Evolutionary conservation across 1,140 invertebrate species (phyloP), one percentile per base, ranked within the genome.

Genomic region (Mamestra configurata): DNA sequence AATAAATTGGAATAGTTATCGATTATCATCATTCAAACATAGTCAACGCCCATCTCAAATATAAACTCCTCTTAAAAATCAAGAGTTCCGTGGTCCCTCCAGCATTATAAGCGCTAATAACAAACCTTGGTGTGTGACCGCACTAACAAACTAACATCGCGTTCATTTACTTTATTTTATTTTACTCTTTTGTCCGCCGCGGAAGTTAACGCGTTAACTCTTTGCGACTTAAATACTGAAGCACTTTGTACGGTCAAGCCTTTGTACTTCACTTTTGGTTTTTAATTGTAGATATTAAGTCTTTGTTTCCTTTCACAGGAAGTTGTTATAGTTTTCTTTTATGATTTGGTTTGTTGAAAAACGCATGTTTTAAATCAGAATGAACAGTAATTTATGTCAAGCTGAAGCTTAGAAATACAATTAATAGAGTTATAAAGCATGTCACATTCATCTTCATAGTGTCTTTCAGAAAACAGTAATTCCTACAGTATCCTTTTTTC

Each of bases 181-280:
- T 66, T 40, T 4, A 1, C 18, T 40, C 35, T 6, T 5, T 43
- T 68, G n/a, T 22, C 7, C 5, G 51, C 15, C 15, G 11, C 61
- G 40, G 22, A 70, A 70, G 20, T 70, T 11, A 13, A 24, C 20
- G 66, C 40, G 40, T 7, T 46, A n/a, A 70, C 13, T 27, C 37
- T 24, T 49, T 40, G 24, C 66, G 1, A 70, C 11, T 70, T 70
- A 18, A 37, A 37, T 61, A 27, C 40, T 70, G 8, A 61, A 61
- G 40, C 43, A 43, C 11, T 10, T 15, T 43, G 35, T 43, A 43
- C 35, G 0, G n/a, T 4, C 18, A 37, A 68, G 40, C 66, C 40
- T 70, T 70, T 70, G 40, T 70, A 70, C 22, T 46, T n/a, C 11
- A 46, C 27, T 18, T 24, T 49, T n/a, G 31, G 20, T 49, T 49